phyloP scores from a whole-genome alignment of 2,113 vertebrate genomes.

The Tetraodon nigroviridis region DNA sequence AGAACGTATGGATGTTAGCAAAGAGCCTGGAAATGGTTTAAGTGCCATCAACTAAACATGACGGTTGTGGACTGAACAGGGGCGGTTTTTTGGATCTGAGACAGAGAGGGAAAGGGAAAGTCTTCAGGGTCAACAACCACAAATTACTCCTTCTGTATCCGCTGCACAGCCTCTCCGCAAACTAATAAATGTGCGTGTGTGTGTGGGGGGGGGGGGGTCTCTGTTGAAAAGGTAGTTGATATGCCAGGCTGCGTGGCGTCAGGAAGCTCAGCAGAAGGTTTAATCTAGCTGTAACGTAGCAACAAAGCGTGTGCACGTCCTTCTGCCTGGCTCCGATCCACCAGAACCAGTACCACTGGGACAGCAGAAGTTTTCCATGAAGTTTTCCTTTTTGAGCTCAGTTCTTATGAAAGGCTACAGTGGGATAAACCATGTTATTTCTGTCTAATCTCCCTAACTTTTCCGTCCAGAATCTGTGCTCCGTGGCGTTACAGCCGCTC shows the following conservation, averaged over 20 bases:
- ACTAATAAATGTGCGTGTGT: not conserved
- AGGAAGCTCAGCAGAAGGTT: constrained; percentile 18
- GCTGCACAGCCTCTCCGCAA: constrained; percentile 17
- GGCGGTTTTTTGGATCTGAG: constrained; percentile 11
- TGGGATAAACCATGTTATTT: too few relatives aligned
- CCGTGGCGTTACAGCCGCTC: not conserved
- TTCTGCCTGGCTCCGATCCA: not conserved
- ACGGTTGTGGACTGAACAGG: too few relatives aligned
- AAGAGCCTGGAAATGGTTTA: too few relatives aligned
- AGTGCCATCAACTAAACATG: too few relatives aligned
- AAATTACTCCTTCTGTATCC: constrained; percentile 28
- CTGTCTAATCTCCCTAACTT: not conserved
- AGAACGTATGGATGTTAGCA: too few relatives aligned
- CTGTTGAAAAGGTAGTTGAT: constrained; percentile 17
- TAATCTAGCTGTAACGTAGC: constrained; percentile 28
- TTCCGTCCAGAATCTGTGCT: not conserved
- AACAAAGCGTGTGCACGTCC: constrained; percentile 11
- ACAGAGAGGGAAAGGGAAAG: constrained; percentile 45
- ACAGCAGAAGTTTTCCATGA: not conserved
- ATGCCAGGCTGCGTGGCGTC: constrained; percentile 8
- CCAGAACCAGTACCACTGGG: not conserved
- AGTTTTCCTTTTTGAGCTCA: not conserved
- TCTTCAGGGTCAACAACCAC: constrained; percentile 35
- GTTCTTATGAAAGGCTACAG: too few relatives aligned
- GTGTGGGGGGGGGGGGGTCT: not conserved